phyloP scores from a whole-genome alignment of 2,888 invertebrate genomes.

The Blomia tropicalis region DNA sequence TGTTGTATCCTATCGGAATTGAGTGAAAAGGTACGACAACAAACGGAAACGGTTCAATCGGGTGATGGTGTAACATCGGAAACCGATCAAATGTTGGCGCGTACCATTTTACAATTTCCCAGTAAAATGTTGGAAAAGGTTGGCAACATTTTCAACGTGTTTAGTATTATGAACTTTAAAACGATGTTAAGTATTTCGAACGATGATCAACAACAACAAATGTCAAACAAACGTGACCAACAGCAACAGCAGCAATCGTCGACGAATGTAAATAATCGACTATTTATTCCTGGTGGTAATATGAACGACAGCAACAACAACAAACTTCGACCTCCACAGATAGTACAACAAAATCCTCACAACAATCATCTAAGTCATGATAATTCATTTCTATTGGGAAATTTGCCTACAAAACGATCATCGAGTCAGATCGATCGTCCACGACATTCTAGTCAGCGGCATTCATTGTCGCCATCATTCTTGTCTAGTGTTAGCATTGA shows the following conservation, averaged over 20 bases:
- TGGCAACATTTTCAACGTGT: slow-evolving; percentile 4
- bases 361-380: background rate
- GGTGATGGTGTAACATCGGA: background rate
- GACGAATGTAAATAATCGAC: background rate
- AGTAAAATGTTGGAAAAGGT: background rate
- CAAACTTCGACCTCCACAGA: background rate
- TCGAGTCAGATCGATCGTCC: background rate
- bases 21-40: slow-evolving; percentile 35
- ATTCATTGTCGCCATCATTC: background rate
- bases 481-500: background rate
- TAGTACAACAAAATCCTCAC: background rate
- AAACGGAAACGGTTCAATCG: slow-evolving; percentile 24
- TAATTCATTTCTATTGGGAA: background rate
- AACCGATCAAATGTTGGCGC: background rate
- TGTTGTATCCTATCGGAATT: slow-evolving; percentile 62
- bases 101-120: background rate
- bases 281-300: background rate
- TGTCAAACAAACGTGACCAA: background rate
- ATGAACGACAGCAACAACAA: background rate
- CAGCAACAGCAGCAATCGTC: background rate
- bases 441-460: background rate
- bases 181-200: background rate
- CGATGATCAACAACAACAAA: too few relatives aligned
- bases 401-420: background rate
- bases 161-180: slow-evolving; percentile 10